Evolutionary conservation across 2,797 vertebrate genomes (phyloP).

Genomic region (Octomys mimax): DNA sequence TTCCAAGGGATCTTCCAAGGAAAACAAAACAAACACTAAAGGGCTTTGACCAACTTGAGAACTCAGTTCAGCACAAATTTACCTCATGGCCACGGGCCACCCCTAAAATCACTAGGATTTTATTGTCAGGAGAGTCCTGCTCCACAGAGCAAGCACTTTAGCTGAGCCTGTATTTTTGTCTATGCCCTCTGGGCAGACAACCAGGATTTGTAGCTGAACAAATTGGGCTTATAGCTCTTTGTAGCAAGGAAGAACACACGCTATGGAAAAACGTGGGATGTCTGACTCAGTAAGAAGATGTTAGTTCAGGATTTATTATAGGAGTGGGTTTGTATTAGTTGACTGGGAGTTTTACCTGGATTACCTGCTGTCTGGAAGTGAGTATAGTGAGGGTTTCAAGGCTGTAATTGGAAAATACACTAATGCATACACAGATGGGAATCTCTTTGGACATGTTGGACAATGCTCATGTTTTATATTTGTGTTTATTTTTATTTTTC

Average conservation of each 20-base stretch:
- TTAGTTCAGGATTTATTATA: not conserved
- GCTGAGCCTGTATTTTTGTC: not conserved
- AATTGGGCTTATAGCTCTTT: constrained; percentile 26
- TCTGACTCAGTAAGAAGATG: not conserved
- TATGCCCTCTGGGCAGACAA: not conserved
- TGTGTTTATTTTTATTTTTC: no score
- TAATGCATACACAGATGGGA: not conserved
- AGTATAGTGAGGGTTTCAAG: not conserved
- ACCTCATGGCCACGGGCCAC: not conserved
- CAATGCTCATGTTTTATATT: not conserved
- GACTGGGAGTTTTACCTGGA: not conserved
- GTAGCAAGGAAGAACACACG: not conserved
- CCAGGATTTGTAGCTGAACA: not conserved
- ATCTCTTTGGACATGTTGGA: not conserved
- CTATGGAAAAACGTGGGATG: not conserved
- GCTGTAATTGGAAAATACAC: not conserved
- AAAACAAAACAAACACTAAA: not conserved
- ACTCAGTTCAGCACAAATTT: not conserved
- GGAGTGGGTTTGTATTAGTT: not conserved
- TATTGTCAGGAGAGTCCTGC: not conserved
- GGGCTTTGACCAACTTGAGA: not conserved
- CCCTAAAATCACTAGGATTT: not conserved
- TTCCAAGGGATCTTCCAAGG: not conserved
- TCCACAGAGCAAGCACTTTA: not conserved
- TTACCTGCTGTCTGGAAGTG: not conserved